Percentiles rank a stretch among this genome's conserved stretches.
Conservation (phyloP, 2,113 vertebrate species). For the Ceyx margarethae region DNA sequence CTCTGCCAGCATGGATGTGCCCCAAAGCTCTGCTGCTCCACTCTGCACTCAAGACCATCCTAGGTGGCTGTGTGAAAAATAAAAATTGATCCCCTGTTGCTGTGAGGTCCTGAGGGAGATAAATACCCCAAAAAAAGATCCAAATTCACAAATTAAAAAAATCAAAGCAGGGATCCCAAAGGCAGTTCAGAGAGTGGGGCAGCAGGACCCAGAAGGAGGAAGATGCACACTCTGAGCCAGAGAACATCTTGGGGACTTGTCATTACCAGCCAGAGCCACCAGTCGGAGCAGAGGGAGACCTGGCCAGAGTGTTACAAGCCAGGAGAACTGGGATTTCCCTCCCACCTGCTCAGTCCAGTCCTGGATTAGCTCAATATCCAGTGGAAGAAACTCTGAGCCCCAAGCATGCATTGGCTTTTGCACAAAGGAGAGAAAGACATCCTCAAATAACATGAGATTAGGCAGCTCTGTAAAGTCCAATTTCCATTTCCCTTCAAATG, state of each 20-base stretch:
- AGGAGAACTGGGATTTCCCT: background rate
- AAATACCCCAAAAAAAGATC: background rate
- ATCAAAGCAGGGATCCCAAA: background rate
- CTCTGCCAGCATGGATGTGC: background rate
- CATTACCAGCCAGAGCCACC: background rate
- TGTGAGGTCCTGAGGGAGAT: background rate
- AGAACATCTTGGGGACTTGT: background rate
- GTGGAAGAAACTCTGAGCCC: background rate
- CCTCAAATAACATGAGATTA: background rate
- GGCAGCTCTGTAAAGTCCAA: background rate
- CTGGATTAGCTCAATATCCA: background rate
- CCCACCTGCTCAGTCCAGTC: background rate
- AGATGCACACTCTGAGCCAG: background rate
- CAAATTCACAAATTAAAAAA: background rate
- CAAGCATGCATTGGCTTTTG: background rate
- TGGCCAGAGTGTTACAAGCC: fast-evolving
- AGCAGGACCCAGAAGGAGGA: background rate
- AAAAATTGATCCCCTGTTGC: background rate
- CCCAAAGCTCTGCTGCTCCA: background rate
- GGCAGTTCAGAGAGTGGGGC: background rate
- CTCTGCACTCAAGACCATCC: background rate
- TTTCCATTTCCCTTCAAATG: background rate
- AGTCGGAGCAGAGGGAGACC: background rate
- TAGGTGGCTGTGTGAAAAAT: background rate
- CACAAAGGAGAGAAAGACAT: background rate